phyloP scores from a whole-genome alignment of 2,113 vertebrate species.

The Heteronetta atricapilla region DNA sequence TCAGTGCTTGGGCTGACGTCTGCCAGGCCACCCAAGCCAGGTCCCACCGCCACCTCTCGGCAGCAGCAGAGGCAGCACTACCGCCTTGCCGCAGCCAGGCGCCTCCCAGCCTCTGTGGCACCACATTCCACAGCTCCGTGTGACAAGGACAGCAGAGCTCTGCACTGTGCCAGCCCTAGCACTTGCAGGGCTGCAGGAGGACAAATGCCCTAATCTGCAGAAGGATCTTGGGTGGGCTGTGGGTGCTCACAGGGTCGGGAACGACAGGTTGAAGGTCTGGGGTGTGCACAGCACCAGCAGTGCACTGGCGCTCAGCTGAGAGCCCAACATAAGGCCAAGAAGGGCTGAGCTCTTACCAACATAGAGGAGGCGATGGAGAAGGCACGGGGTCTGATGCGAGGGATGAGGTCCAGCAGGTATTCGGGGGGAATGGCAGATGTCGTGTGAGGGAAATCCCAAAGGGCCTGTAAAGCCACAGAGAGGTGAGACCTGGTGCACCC shows the following conservation, averaged over 20 bases:
- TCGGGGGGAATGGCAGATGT: constrained; percentile 78
- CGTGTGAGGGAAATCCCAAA: constrained; percentile 90
- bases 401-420: constrained; percentile 90
- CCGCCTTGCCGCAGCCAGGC: rapidly evolving
- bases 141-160: background rate
- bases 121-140: background rate
- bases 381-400: constrained; percentile 88
- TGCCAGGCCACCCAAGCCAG: rapidly evolving
- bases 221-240: rapidly evolving
- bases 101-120: rapidly evolving
- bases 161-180: background rate
- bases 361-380: constrained; percentile 94
- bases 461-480: constrained; percentile 70
- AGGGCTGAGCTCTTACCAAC: constrained; percentile 74
- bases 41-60: constrained; percentile 26
- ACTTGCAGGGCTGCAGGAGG: background rate
- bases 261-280: rapidly evolving
- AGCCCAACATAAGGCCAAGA: rapidly evolving
- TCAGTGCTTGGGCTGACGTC: rapidly evolving
- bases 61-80: background rate
- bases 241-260: background rate
- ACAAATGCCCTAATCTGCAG: background rate
- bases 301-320: background rate
- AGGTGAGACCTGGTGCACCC: background rate
- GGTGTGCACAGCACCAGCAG: rapidly evolving